Evolutionary conservation across 2,888 invertebrate genomes (phyloP), one percentile per base, ranked within the genome.

Genomic region (Blastobasis lacticolella): DNA sequence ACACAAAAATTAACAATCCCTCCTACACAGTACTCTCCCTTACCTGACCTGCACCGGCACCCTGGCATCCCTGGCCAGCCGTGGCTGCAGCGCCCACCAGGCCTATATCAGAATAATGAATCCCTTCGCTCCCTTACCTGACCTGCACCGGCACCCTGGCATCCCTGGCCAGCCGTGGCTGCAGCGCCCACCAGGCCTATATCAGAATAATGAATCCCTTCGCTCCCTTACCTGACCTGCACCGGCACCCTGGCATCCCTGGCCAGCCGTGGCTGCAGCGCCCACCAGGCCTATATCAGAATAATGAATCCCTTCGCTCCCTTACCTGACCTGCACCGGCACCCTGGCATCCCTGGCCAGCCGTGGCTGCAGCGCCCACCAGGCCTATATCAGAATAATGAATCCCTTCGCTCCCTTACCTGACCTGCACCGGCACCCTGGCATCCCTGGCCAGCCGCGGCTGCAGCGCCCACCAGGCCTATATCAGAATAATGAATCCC

Each of bases 281-380:
- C 93, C 47, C 90, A 85, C 95, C 95, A 96, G 0, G 95, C 93
- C 38, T 94, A n/a, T n/a, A n/a, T n/a, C n/a, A n/a, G n/a, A n/a
- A n/a, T n/a, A n/a, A n/a, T n/a, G n/a, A n/a, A n/a, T n/a, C n/a
- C n/a, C n/a, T n/a, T n/a, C n/a, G n/a, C n/a, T n/a, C n/a, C n/a
- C 61, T 66, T 53, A 91, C 90, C 90, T 90, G 58, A 87, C 78
- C 46, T 91, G 85, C 43, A 93, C 91, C 4, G 67, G 60, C 0
- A 84, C 78, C 52, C 95, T 87, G 23, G 71, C 83, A 57, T 95
- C 95, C 50, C 87, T 78, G 1, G 88, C 89, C 62, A 95, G 90
- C 61, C 90, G 91, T 1, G 91, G 91, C 46, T 91, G 90, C 42
- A 96, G 75, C 0, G 92, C 93, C 47, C 90, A 85, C 95, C 95